Evolutionary conservation across 2,888 invertebrate genomes (phyloP).

Genomic region (Ethmia dodecea): DNA sequence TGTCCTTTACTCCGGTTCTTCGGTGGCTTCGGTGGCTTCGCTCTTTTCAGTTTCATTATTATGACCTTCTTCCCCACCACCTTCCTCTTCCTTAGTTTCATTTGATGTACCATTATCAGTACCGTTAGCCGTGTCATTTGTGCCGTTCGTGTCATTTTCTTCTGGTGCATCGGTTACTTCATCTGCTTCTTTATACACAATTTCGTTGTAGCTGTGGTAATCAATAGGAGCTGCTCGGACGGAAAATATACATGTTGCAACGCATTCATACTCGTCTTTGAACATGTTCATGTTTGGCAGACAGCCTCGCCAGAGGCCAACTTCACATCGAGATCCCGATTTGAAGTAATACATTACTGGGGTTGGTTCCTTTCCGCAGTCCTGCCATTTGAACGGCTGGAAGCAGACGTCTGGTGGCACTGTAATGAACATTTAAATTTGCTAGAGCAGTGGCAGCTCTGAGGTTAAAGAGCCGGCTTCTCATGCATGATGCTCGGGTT

Average conservation of each 20-base stretch:
- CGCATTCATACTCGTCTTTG: slow-evolving; percentile 54
- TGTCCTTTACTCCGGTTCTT: no score
- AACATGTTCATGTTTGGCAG: slow-evolving; percentile 64
- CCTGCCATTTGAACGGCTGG: slow-evolving; percentile 48
- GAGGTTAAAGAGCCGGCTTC: no score
- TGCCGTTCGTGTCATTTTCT: not conserved
- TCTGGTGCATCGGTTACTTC: not conserved
- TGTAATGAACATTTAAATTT: no score
- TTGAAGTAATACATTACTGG: slow-evolving; percentile 62
- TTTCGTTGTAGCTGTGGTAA: slow-evolving; percentile 26
- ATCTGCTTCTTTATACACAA: no score
- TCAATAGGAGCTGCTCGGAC: slow-evolving; percentile 30
- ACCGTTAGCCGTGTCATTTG: not conserved
- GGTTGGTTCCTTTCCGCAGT: slow-evolving; percentile 47
- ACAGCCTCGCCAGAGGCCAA: slow-evolving; percentile 61
- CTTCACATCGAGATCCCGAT: slow-evolving; percentile 60
- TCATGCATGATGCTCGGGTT: no score
- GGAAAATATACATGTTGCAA: slow-evolving; percentile 50
- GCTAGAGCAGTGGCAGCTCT: no score
- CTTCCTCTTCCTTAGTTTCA: slow-evolving; percentile 2
- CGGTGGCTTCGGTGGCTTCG: not conserved
- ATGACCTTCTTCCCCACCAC: slow-evolving; percentile 17
- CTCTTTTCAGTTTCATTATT: not conserved
- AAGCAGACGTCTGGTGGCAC: slow-evolving; percentile 53
- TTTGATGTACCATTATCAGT: not conserved